Evolutionary conservation across 2,888 invertebrate genomes (phyloP), one percentile per base, ranked within the genome.

Genomic region (Conops quadrifasciatus): DNA sequence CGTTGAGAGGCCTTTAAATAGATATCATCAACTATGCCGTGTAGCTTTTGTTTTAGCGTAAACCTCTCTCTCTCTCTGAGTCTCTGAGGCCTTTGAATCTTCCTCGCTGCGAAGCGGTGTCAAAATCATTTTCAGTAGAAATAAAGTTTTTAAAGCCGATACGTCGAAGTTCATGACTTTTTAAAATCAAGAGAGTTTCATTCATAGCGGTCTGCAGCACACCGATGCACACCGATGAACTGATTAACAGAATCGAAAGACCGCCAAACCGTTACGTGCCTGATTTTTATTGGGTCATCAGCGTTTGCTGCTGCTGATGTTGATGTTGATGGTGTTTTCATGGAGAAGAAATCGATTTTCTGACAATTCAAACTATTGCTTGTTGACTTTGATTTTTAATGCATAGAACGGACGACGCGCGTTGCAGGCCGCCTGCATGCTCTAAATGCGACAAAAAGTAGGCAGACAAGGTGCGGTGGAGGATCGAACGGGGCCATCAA

Each of bases 381-480:
- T 81, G 79, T 80, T 80, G 80, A 81, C 78, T 81, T 81, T 81
- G 80, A 80, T 79, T 81, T 81, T 82, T 80, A 82, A 81, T 81
- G 81, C 80, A 78, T 80, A 36, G 36, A 36, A 36, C 36, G 81
- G 71, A 75, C 72, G 72, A 45, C 24, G 67, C 56, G n/a, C 49
- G 45, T 21, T 45, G 63, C 21, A 45, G 16, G 45, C 21, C 19
- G 15, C 15, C 36, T 16, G 63, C n/a, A n/a, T 7, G 21, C 15
- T 16, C 21, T 62, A 13, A 19, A 21, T 43, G 45, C 43, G 5
- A 36, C 7, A 30, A 30, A 62, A 11, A 3, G 63, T 19, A n/a
- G 45, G 36, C 21, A 21, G 26, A 19, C 11, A 24, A 9, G 63
- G 47, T 9, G 21, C 19, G 21, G 47, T 2, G 43, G 43, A 15